Conservation (phyloP, 92 coral and sea anemone species). For the Scolanthus callimorphus region DNA sequence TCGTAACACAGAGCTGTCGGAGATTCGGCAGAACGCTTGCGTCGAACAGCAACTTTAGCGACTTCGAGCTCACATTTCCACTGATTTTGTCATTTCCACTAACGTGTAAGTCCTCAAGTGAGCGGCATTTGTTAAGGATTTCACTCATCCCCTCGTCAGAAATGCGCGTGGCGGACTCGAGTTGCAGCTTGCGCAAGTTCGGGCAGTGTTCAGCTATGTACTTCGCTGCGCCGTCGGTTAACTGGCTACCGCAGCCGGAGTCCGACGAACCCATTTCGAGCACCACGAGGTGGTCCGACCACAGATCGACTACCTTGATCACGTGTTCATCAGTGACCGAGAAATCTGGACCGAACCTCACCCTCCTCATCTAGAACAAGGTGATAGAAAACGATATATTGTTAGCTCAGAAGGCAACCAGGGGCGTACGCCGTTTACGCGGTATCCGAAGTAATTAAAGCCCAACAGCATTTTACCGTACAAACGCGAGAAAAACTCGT, state of each 20-base stretch:
- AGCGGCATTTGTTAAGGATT: slow-evolving; percentile 67
- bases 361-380: slow-evolving; percentile 61
- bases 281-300: slow-evolving; percentile 70
- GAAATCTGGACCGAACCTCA: slow-evolving; percentile 71
- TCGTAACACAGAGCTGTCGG: slow-evolving; percentile 73
- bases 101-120: slow-evolving; percentile 82
- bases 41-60: slow-evolving; percentile 75
- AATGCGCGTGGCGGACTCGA: slow-evolving; percentile 79
- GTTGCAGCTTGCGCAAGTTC: slow-evolving; percentile 75
- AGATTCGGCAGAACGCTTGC: slow-evolving; percentile 62
- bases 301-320: slow-evolving; percentile 72
- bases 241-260: slow-evolving; percentile 75
- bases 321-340: slow-evolving; percentile 79
- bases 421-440: too few species aligned
- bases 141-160: slow-evolving; percentile 75
- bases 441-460: too few species aligned
- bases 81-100: slow-evolving; percentile 88
- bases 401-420: too few species aligned
- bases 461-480: too few species aligned
- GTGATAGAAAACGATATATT: too few species aligned
- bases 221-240: slow-evolving; percentile 70
- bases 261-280: slow-evolving; percentile 86
- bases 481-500: too few species aligned
- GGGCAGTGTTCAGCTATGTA: slow-evolving; percentile 89
- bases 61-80: slow-evolving; percentile 75